Evolutionary conservation across 2,113 vertebrate species (phyloP), one percentile per base, ranked within the genome.

Genomic region (Aphelocoma coerulescens): DNA sequence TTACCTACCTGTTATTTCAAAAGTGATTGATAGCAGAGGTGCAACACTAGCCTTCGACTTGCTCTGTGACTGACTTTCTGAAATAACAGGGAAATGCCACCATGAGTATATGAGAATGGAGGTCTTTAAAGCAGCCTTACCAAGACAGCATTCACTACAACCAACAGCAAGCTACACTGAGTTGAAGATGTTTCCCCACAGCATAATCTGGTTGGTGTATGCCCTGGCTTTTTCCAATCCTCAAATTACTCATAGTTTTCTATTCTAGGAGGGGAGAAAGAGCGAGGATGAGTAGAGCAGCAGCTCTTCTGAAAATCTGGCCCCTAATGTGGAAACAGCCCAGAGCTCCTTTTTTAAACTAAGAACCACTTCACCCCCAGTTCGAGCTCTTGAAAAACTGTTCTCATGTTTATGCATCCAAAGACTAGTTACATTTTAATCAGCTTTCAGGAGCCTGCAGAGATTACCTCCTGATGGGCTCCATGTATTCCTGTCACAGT

Each of bases 1-100:
- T 96, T 85, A 98, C 97, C 96, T 98, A 99, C 98, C 98, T 99
- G 98, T 98, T 96, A 99, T 98, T 98, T 99, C 98, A 98, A 98
- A 99, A 97, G 97, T 98, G 98, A 99, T 98, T 71, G 98, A 99
- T 93, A 99, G 98, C 93, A 99, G 98, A 95, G 98, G 98, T 88
- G 98, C 98, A 96, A 97, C 98, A 96, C 98, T 99, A 98, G 98
- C 97, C 97, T 98, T 99, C 95, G 83, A 98, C 85, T 95, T 98
- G 95, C 97, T 98, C 96, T 98, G 97, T 96, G 98, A 98, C 95
- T 98, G 98, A 98, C 98, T 98, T 94, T 98, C 98, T 99, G 98
- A 97, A 99, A 99, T 98, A 97, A 98, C 91, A 99, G 96, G 97
- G 97, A 98, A 98, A 98, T 17, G 97, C 92, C 55, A 92, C 97